phyloP scores from a whole-genome alignment of 23 tunicate species.

The Corella eumyota region DNA sequence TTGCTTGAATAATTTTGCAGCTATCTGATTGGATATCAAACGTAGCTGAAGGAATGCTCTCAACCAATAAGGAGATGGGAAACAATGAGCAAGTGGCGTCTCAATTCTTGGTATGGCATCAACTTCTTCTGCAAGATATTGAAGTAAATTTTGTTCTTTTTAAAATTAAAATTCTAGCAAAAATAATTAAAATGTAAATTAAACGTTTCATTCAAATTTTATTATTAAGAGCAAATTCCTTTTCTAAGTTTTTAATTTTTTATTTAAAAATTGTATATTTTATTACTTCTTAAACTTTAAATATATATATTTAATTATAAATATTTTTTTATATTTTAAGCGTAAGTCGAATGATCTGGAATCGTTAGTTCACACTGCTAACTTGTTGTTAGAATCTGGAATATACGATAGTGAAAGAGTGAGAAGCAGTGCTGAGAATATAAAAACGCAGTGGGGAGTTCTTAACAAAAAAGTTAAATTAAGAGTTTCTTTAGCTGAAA shows the following conservation, averaged over 20 bases:
- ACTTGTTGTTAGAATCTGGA: conserved; percentile 59
- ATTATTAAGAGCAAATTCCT: neutral
- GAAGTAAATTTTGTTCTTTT: conserved; percentile 18
- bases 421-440: conserved; percentile 24
- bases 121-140: conserved; percentile 30
- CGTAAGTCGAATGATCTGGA: conserved; percentile 25
- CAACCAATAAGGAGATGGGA: conserved; percentile 19
- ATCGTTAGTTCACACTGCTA: conserved; percentile 70
- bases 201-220: neutral
- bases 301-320: neutral
- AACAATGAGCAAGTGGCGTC: conserved; percentile 18
- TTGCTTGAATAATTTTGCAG: no score
- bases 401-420: conserved; percentile 23
- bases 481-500: conserved; percentile 27
- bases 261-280: neutral
- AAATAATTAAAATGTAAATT: neutral
- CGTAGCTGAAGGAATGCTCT: conserved; percentile 33
- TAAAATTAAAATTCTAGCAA: no score
- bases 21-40: conserved; percentile 32
- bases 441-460: conserved; percentile 34
- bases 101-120: conserved; percentile 48
- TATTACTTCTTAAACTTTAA: no score
- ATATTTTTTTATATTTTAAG: conserved; percentile 11
- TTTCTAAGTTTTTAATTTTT: neutral
- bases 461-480: conserved; percentile 28